These are phyloP conservation scores for Platorchestia sp. DNA, from an alignment of 1,140 invertebrate genomes.

Conservation along the genomic window DNA sequence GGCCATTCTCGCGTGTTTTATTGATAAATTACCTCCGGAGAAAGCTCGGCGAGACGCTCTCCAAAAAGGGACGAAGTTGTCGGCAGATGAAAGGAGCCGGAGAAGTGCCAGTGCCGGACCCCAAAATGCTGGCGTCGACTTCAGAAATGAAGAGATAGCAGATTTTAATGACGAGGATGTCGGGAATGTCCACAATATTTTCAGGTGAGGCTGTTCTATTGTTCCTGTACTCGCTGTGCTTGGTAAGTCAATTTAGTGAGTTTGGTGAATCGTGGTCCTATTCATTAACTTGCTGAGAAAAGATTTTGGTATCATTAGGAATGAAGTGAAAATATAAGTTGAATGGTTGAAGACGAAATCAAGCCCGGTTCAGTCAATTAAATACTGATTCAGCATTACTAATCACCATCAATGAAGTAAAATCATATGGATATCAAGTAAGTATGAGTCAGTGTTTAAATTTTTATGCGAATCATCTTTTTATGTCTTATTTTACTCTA, in stretches of 20 bases:
- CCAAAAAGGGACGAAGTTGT: background rate
- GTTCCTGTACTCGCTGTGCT: background rate
- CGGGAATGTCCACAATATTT: background rate
- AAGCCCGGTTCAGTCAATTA: too few relatives aligned
- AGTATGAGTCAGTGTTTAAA: too few relatives aligned
- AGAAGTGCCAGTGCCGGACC: background rate
- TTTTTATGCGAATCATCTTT: too few relatives aligned
- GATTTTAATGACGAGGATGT: conserved; percentile 24
- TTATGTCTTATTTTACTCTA: too few relatives aligned
- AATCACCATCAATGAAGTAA: too few relatives aligned
- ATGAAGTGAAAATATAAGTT: background rate
- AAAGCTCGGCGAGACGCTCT: background rate
- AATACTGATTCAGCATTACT: too few relatives aligned
- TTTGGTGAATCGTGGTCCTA: background rate
- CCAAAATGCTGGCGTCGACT: background rate
- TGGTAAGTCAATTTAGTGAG: background rate
- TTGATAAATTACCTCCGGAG: conserved; percentile 5
- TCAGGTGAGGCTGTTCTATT: background rate
- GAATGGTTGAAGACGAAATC: background rate
- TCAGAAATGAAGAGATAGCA: background rate
- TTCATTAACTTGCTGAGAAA: background rate
- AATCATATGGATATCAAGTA: too few relatives aligned
- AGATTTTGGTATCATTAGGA: background rate
- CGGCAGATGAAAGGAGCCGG: background rate
- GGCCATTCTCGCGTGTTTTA: conserved; percentile 31